Conservation (phyloP, 2,888 invertebrate species). For the Amphimallon solstitiale region DNA sequence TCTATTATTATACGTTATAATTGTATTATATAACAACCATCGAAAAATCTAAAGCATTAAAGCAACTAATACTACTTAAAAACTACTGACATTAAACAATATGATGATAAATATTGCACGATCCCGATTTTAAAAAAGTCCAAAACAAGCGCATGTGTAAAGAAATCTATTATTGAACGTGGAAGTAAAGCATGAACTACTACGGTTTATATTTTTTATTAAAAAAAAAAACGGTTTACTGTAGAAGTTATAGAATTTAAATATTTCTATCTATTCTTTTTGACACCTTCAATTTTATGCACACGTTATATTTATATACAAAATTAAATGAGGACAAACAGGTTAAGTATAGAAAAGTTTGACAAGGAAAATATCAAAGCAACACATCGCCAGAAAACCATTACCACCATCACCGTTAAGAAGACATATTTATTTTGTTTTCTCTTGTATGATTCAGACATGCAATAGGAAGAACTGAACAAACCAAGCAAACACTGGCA, state of each 20-base stretch:
- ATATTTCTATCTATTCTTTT: conserved; percentile 2
- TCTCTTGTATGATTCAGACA: conserved; percentile 9
- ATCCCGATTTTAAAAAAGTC: too few relatives aligned
- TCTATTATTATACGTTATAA: too few relatives aligned
- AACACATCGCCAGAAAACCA: conserved; percentile 21
- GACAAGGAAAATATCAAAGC: conserved; percentile 17
- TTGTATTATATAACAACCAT: too few relatives aligned
- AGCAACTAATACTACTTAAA: too few relatives aligned
- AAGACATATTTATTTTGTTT: conserved; percentile 9
- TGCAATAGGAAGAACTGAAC: conserved; percentile 25
- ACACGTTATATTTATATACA: conserved; percentile 3
- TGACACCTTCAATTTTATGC: conserved; percentile 22
- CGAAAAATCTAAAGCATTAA: too few relatives aligned
- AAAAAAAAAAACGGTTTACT: too few relatives aligned
- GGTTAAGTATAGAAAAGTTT: conserved; percentile 8
- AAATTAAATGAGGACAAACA: conserved; percentile 16
- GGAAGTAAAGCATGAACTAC: too few relatives aligned
- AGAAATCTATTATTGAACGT: too few relatives aligned
- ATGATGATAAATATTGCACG: too few relatives aligned
- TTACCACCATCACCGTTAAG: conserved; percentile 2
- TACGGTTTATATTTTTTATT: too few relatives aligned
- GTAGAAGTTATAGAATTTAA: neutral
- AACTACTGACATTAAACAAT: too few relatives aligned
- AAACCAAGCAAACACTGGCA: conserved; percentile 22
- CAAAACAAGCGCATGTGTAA: too few relatives aligned